Base-by-base conservation (phyloP, 2,888 invertebrate species). In the Epinotia bilunana region DNA sequence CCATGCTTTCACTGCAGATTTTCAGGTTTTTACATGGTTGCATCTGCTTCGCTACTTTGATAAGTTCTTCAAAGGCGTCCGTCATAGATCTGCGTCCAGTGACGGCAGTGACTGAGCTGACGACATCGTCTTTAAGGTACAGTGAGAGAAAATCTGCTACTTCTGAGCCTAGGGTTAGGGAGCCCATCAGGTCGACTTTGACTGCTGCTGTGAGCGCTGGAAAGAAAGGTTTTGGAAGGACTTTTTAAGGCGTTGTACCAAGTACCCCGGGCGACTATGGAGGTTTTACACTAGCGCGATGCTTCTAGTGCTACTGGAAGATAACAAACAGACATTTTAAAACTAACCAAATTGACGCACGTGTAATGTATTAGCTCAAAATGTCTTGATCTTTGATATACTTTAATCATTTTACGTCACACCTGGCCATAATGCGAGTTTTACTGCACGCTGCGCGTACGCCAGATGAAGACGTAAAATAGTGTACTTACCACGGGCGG, bases 121-220 rank as follows among this genome's bases (percentile, higher is more conserved):
- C 12, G 1, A 61, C 0, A 18, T 77, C 77, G n/a, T 78, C 77
- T 13, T 76, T 81, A 16, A 90, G 72, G 63, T 84, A 88, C 39
- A 84, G 72, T 6, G 84, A 78, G 3, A 92, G 20, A 0, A 87
- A 83, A 0, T 90, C 86, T 73, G 90, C 76, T 0, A 93, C 87
- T 16, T 91, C 90, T 77, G 86, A 86, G 0, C 92, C 93, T 1
- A 93, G 78, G 28, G 81, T 88, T 1, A 93, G 57, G 1, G 87
- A 84, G 0, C 92, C 93, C 69, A 88, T 86, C 83, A 93, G 83
- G 73, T 90, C 87, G 0, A 92, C 86, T 83, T 88, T 90, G 12
- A 93, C 83, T 2, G 86, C 83, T 53, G 80, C 76, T 73, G 79
- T 28, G 69, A 83, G 4, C 18, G 78, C 90, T 90, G 83, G 16